phyloP scores from a whole-genome alignment of 2,113 vertebrate species.

The Corydoras maculifer region DNA sequence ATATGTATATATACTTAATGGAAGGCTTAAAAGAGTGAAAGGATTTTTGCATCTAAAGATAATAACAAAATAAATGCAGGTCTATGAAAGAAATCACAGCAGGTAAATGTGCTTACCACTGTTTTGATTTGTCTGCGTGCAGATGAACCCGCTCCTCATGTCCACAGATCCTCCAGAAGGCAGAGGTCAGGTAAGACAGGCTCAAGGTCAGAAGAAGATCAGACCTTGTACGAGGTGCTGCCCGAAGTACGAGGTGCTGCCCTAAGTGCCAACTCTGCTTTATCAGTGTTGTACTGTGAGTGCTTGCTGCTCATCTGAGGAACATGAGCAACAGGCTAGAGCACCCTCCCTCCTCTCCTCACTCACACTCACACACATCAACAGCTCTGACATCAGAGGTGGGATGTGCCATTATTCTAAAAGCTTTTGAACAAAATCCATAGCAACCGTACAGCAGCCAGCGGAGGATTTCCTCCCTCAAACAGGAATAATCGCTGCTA shows the following conservation, averaged over 20 bases:
- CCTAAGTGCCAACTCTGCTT: conserved; percentile 42
- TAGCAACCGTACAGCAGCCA: conserved; percentile 63
- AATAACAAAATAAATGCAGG: too few relatives aligned
- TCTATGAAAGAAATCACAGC: neutral
- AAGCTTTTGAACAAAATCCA: conserved; percentile 70
- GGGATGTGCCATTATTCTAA: conserved; percentile 63
- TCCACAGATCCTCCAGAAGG: neutral
- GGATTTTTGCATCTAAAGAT: too few relatives aligned
- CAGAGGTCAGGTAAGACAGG: conserved; percentile 2
- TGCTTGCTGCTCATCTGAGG: conserved; percentile 50
- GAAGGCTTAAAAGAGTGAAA: too few relatives aligned
- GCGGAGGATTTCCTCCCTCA: conserved; percentile 44
- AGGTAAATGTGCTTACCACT: conserved; percentile 35
- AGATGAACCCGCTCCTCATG: conserved; percentile 3
- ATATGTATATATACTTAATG: too few relatives aligned
- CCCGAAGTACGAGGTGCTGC: neutral
- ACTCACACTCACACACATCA: conserved; percentile 34
- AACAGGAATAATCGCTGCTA: conserved; percentile 48
- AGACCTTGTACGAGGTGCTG: too few relatives aligned
- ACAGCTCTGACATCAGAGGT: conserved; percentile 70
- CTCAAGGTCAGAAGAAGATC: conserved; percentile 2
- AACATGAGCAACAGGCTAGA: conserved; percentile 68
- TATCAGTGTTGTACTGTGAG: conserved; percentile 48
- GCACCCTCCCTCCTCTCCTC: conserved; percentile 36
- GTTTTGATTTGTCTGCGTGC: conserved; percentile 12